Conservation (phyloP, 2,113 vertebrate species). For the Brachypteracias leptosomus region DNA sequence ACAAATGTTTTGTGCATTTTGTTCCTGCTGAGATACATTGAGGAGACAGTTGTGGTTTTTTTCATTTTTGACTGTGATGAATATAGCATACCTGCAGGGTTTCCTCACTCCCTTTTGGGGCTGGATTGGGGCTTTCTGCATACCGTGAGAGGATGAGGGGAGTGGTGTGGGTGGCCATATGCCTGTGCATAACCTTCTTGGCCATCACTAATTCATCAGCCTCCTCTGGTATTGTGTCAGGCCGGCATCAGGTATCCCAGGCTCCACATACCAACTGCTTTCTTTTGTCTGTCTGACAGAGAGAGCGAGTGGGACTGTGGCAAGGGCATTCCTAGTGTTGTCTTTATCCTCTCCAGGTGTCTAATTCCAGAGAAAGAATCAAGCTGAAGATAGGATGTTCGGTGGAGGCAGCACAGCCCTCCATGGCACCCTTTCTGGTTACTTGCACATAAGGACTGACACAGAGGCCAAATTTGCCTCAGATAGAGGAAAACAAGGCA, state of each 20-base stretch:
- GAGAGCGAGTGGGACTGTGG: not conserved
- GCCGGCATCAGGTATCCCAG: not conserved
- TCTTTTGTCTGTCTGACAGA: not conserved
- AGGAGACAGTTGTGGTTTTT: not conserved
- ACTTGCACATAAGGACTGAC: rapidly evolving
- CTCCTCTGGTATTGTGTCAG: not conserved
- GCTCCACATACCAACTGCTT: not conserved
- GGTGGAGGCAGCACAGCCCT: not conserved
- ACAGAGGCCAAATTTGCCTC: not conserved
- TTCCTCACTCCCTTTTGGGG: not conserved
- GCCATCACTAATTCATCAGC: slow-evolving; percentile 47
- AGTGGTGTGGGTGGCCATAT: not conserved
- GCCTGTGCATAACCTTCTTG: not conserved
- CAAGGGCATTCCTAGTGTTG: not conserved
- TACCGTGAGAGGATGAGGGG: not conserved
- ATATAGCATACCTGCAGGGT: not conserved
- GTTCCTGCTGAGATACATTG: not conserved
- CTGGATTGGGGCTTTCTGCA: not conserved
- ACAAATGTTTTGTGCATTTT: not conserved
- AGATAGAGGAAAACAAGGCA: not conserved
- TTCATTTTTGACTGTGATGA: not conserved
- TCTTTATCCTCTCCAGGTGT: not conserved
- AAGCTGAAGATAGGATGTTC: not conserved
- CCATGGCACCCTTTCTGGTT: not conserved
- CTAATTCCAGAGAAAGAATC: not conserved